These are phyloP conservation scores for Nudaria mundana DNA, from an alignment of 2,888 invertebrate genomes.

Conservation along the genomic window DNA sequence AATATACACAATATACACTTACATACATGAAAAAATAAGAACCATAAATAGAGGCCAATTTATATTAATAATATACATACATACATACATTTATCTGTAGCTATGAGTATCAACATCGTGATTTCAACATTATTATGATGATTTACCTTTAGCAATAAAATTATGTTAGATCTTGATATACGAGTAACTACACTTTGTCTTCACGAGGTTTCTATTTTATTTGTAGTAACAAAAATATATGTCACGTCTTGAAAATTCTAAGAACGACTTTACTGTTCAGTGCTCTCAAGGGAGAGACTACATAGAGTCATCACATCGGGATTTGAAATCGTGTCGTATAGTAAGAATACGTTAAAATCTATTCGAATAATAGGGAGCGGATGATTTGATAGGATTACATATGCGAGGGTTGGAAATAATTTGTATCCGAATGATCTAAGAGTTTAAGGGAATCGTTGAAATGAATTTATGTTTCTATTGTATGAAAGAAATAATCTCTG, in stretches of 20 bases:
- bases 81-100: too few species aligned
- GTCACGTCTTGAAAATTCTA: conserved; percentile 43
- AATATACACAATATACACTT: too few species aligned
- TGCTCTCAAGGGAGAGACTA: conserved; percentile 48
- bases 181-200: too few species aligned
- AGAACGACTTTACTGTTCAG: conserved; percentile 56
- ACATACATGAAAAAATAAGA: too few species aligned
- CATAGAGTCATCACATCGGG: conserved; percentile 32
- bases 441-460: not conserved
- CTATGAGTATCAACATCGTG: too few species aligned
- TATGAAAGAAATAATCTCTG: not conserved
- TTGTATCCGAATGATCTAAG: not conserved
- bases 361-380: conserved; percentile 9
- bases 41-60: too few species aligned
- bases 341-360: conserved; percentile 29
- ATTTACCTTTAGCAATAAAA: too few species aligned
- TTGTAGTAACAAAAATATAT: conserved; percentile 17
- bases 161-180: too few species aligned
- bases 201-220: too few species aligned
- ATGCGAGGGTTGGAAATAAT: not conserved
- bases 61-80: too few species aligned
- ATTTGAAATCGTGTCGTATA: conserved; percentile 31
- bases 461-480: not conserved
- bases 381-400: conserved; percentile 8
- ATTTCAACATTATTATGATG: too few species aligned